Conservation (phyloP, 2,797 vertebrate genomes). For the Cyclura pinguis region DNA sequence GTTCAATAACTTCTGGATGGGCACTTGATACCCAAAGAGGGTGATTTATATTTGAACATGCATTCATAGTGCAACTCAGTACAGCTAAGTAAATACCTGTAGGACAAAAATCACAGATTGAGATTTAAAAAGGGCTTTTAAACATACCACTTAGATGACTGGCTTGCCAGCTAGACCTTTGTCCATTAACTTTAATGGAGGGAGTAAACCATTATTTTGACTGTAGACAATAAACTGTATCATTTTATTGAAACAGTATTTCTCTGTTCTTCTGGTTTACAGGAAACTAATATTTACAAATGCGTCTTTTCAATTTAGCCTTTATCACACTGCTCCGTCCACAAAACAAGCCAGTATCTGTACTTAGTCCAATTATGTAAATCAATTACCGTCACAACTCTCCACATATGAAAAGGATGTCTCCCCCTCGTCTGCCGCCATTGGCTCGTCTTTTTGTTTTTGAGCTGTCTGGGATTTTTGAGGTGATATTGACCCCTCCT, state of each 20-base stretch:
- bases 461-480: slow-evolving; percentile 65
- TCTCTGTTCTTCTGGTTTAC: slow-evolving; percentile 53
- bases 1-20: too few species aligned
- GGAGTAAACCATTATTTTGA: slow-evolving; percentile 9
- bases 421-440: slow-evolving; percentile 63
- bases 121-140: not conserved
- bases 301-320: slow-evolving; percentile 54
- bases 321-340: slow-evolving; percentile 59
- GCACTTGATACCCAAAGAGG: not conserved
- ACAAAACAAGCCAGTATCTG: slow-evolving; percentile 62
- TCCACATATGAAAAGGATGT: slow-evolving; percentile 73
- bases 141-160: not conserved
- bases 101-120: not conserved
- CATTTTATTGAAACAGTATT: slow-evolving; percentile 12
- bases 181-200: slow-evolving; percentile 6
- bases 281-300: slow-evolving; percentile 68
- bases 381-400: slow-evolving; percentile 74
- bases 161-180: not conserved
- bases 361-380: slow-evolving; percentile 72
- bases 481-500: not conserved
- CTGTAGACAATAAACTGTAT: not conserved
- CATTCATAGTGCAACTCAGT: not conserved
- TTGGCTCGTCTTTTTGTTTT: slow-evolving; percentile 65
- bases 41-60: not conserved
- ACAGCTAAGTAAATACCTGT: not conserved